Base-by-base conservation (phyloP, 2,888 invertebrate genomes). In the Phaonia tiefii region DNA sequence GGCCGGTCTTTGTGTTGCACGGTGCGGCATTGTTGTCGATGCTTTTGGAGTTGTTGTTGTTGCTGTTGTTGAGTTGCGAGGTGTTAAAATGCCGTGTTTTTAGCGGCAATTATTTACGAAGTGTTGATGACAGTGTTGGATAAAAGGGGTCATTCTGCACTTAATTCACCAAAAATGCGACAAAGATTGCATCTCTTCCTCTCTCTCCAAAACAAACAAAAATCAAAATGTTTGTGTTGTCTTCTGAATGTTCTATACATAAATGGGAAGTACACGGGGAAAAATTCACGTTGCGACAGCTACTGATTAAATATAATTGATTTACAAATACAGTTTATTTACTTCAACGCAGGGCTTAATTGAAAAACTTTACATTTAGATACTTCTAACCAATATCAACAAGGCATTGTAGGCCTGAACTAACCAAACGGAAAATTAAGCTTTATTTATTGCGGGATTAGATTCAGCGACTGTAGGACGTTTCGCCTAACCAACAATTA, bases 71-170 rank as follows among this genome's bases (percentile, higher is more conserved):
- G 71, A 15, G 31, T 80, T 80, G 69, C 70, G 78, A 81, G 81
- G 81, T 81, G 81, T 78, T 81, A 78, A 81, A 81, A 81, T 81
- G 75, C 75, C 81, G 71, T 78, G 81, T 78, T 81, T 81, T 81
- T 81, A 78, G 78, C 81, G 81, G 75, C 81, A 81, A 81, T 81
- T 81, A 81, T 81, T 81, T 81, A 81, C 81, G 81, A 81, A 81
- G 78, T 78, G 81, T 81, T 81, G 81, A 81, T 81, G 81, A 81
- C 81, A 81, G 78, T 81, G 81, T 75, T 58, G 81, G 81, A 78
- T 81, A 81, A 81, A 81, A 81, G 81, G 81, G 81, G 81, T 81
- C 81, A 81, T 81, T 81, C 81, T 81, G 81, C 78, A 81, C 81
- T 81, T 81, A 81, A 81, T 81, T 81, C 81, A 75, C 81, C 81